These are phyloP conservation scores for Tribolium castaneum DNA, from an alignment of 1,140 invertebrate genomes.

Conservation along the genomic window DNA sequence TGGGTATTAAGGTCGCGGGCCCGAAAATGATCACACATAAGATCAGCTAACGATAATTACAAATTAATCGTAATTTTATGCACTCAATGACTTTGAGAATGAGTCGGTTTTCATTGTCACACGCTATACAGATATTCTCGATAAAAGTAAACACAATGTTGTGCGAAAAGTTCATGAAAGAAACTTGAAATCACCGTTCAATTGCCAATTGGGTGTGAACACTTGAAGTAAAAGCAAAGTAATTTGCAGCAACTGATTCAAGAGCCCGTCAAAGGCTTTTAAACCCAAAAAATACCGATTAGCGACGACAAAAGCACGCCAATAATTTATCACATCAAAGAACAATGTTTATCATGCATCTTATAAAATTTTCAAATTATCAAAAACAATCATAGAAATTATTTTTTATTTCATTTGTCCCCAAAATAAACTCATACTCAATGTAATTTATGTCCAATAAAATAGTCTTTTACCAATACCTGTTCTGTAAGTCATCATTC, in stretches of 20 bases:
- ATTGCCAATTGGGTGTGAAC: background rate
- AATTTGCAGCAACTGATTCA: background rate
- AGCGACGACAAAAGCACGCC: background rate
- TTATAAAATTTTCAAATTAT: no score
- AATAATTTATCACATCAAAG: no score
- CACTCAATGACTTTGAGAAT: background rate
- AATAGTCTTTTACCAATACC: no score
- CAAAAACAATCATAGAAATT: no score
- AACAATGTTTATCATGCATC: no score
- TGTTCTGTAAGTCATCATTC: no score
- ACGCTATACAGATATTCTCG: background rate
- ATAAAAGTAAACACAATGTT: background rate
- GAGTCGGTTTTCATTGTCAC: background rate
- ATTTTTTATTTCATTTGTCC: no score
- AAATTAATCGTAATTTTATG: background rate
- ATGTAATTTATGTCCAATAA: no score
- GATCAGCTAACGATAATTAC: background rate
- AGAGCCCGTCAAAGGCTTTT: background rate
- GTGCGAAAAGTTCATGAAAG: background rate
- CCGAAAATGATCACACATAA: background rate
- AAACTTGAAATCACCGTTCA: background rate
- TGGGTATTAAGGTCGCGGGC: background rate
- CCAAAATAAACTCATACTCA: no score
- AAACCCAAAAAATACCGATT: no score
- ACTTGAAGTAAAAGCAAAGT: background rate